Conservation (phyloP, 1,140 invertebrate genomes). For the Diprion similis region DNA sequence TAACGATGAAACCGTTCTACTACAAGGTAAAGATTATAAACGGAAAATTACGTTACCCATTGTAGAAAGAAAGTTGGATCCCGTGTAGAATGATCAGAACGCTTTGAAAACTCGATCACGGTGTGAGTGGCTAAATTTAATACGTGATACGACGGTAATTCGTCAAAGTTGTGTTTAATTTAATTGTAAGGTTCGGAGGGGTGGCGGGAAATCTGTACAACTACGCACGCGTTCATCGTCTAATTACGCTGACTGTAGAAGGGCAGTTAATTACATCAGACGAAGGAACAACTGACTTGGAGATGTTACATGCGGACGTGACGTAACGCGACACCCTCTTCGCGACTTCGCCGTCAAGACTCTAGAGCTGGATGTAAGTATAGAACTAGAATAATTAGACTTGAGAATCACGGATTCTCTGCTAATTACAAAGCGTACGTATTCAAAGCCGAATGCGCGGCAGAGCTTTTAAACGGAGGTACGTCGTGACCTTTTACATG, state of each 20-base stretch:
- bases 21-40: no score
- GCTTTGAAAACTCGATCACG: no score
- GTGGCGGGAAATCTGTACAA: not conserved
- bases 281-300: not conserved
- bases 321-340: not conserved
- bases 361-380: not conserved
- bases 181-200: no score
- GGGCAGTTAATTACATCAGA: not conserved
- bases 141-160: no score
- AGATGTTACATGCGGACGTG: not conserved
- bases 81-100: no score
- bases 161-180: no score
- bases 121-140: no score
- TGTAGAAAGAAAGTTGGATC: no score
- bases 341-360: not conserved
- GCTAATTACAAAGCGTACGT: constrained; percentile 5
- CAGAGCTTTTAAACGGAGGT: not conserved
- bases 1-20: no score
- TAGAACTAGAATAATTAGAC: constrained; percentile 4
- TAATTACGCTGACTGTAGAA: not conserved
- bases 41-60: no score
- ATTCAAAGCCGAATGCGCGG: not conserved
- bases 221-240: not conserved
- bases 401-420: not conserved
- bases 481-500: no score